phyloP scores from a whole-genome alignment of 2,797 vertebrate species.

The Valencia hispanica region DNA sequence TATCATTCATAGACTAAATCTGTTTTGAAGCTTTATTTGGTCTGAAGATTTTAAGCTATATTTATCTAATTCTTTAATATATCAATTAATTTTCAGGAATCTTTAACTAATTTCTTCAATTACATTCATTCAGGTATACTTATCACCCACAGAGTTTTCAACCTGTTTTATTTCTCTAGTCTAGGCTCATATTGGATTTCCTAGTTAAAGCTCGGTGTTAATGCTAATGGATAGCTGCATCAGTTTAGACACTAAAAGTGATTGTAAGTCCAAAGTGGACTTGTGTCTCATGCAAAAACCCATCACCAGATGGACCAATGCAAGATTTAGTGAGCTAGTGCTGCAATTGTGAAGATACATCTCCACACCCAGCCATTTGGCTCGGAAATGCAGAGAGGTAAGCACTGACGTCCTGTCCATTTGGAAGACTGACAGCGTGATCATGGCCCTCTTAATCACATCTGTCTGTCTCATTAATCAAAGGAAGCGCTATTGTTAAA shows the following conservation, averaged over 20 bases:
- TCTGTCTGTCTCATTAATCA: conserved; percentile 78
- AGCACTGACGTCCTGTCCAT: conserved; percentile 75
- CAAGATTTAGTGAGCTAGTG: conserved; percentile 82
- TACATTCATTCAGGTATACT: conserved; percentile 8
- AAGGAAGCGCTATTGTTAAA: conserved; percentile 74
- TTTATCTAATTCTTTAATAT: conserved; percentile 37
- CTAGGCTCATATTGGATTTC: conserved; percentile 48
- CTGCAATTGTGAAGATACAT: conserved; percentile 68
- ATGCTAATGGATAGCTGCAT: conserved; percentile 64
- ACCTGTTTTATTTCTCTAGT: conserved; percentile 14
- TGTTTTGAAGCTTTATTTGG: conserved; percentile 45
- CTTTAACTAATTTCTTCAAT: conserved; percentile 8
- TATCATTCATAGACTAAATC: conserved; percentile 40
- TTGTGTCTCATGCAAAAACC: conserved; percentile 66
- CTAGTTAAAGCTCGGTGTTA: conserved; percentile 48
- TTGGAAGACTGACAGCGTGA: conserved; percentile 84
- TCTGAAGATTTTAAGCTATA: background rate
- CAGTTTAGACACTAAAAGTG: conserved; percentile 63
- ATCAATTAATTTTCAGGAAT: conserved; percentile 31
- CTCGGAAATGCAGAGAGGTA: conserved; percentile 64
- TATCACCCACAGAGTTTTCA: conserved; percentile 15
- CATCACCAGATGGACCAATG: conserved; percentile 62
- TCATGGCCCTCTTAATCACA: conserved; percentile 80
- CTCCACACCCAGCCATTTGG: conserved; percentile 74
- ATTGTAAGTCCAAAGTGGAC: conserved; percentile 66